Percentiles rank a stretch among this genome's conserved stretches.
Evolutionary conservation across 2,797 vertebrate genomes (phyloP).

Genomic region (Xiphophorus birchmanni): DNA sequence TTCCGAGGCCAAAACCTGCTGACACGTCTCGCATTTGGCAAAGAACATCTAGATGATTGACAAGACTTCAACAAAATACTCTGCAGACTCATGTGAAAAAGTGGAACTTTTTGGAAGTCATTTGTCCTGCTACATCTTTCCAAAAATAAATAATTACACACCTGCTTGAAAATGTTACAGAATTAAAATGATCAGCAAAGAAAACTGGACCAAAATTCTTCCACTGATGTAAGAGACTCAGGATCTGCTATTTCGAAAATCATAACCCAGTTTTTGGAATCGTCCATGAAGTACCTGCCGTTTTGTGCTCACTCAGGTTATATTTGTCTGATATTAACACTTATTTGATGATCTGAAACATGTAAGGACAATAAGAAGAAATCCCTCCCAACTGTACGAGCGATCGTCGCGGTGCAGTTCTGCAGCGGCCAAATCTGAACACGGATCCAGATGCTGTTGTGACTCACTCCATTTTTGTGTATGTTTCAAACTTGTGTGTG

Average conservation of each 20-base stretch:
- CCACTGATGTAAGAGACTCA: neutral
- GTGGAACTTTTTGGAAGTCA: neutral
- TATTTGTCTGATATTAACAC: too few species aligned
- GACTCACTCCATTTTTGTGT: slow-evolving; percentile 43
- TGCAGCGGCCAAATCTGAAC: slow-evolving; percentile 13
- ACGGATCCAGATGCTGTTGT: slow-evolving; percentile 10
- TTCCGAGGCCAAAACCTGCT: neutral
- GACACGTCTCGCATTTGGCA: neutral
- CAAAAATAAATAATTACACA: too few species aligned
- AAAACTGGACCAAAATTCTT: neutral
- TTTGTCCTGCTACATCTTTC: neutral
- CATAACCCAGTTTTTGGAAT: neutral
- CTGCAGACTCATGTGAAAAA: neutral
- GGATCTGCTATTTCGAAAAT: neutral
- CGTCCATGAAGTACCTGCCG: neutral
- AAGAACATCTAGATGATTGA: neutral
- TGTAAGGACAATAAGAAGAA: neutral
- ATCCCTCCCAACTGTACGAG: neutral
- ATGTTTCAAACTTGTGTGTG: slow-evolving; percentile 22
- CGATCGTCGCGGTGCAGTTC: neutral
- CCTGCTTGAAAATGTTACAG: neutral
- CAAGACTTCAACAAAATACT: neutral
- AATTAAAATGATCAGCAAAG: neutral
- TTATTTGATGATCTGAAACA: neutral
- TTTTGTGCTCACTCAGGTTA: neutral